phyloP scores from a whole-genome alignment of 2,888 invertebrate species.

The Onthophagus sagittarius region DNA sequence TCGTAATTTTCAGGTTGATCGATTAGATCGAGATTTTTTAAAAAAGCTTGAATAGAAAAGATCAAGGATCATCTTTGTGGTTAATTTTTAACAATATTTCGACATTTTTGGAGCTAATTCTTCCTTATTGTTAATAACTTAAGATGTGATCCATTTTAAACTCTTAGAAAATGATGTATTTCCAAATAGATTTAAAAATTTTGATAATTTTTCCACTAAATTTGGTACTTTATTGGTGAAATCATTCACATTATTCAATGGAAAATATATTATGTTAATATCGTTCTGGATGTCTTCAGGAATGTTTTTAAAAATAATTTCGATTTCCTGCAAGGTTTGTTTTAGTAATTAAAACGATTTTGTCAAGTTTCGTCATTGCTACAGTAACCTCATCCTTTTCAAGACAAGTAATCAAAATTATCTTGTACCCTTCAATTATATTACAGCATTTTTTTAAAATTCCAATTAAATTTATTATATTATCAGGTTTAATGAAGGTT shows the following conservation, averaged over 20 bases:
- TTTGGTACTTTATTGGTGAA: slow-evolving; percentile 29
- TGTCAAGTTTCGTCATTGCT: slow-evolving; percentile 39
- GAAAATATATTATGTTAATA: slow-evolving; percentile 31
- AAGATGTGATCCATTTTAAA: slow-evolving; percentile 30
- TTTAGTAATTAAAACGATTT: slow-evolving; percentile 27
- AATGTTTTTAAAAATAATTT: slow-evolving; percentile 31
- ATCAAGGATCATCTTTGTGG: slow-evolving; percentile 48
- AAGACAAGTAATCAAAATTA: slow-evolving; percentile 64
- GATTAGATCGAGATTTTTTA: slow-evolving; percentile 52
- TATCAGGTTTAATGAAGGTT: slow-evolving; percentile 36
- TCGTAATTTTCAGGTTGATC: slow-evolving; percentile 37
- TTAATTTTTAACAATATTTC: slow-evolving; percentile 8
- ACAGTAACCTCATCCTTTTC: slow-evolving; percentile 36
- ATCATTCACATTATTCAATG: slow-evolving; percentile 38
- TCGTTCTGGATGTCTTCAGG: neutral
- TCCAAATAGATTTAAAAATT: slow-evolving; percentile 32
- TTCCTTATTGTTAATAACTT: slow-evolving; percentile 1
- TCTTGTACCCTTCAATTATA: slow-evolving; percentile 64
- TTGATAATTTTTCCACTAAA: slow-evolving; percentile 23
- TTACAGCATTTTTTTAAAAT: slow-evolving; percentile 52
- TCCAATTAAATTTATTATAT: slow-evolving; percentile 48
- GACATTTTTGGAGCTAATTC: neutral
- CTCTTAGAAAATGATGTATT: slow-evolving; percentile 32
- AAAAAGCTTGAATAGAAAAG: slow-evolving; percentile 59
- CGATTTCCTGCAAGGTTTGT: slow-evolving; percentile 32